Evolutionary conservation across 2,797 vertebrate species (phyloP).

Genomic region (Buceros bicornis): DNA sequence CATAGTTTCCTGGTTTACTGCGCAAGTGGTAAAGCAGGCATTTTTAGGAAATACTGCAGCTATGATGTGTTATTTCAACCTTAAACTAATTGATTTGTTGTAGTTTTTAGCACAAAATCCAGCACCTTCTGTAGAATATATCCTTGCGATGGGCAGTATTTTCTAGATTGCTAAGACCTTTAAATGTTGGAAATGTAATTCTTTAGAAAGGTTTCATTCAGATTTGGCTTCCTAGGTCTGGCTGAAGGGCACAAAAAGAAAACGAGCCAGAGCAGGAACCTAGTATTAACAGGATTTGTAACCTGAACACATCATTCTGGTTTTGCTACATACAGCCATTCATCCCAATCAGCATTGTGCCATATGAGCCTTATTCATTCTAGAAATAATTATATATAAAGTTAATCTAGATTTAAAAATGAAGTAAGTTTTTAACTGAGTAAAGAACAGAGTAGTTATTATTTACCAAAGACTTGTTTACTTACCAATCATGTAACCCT

Average conservation of each 20-base stretch:
- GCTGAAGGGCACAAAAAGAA: conserved; percentile 26
- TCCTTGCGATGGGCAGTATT: conserved; percentile 10
- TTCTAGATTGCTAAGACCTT: conserved; percentile 26
- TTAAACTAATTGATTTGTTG: conserved; percentile 20
- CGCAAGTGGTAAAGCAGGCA: conserved; percentile 32
- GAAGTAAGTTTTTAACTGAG: conserved; percentile 13
- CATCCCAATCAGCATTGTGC: background rate
- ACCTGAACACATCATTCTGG: background rate
- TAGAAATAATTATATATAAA: conserved; percentile 4
- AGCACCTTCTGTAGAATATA: conserved; percentile 24
- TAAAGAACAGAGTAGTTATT: conserved; percentile 34
- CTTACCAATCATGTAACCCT: conserved; percentile 11
- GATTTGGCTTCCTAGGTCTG: conserved; percentile 22
- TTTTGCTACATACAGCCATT: background rate
- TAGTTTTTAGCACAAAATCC: conserved; percentile 24
- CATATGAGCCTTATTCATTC: conserved; percentile 47
- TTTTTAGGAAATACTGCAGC: conserved; percentile 48
- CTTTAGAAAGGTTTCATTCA: background rate
- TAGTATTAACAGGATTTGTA: background rate
- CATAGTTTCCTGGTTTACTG: conserved; percentile 37
- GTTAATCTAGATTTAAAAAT: conserved; percentile 46
- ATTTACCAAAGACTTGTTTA: conserved; percentile 68
- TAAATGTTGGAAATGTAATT: conserved; percentile 24
- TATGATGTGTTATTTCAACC: conserved; percentile 29
- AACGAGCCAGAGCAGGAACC: background rate